Base-by-base conservation (phyloP, 2,797 vertebrate species). In the Sardinella longiceps region DNA sequence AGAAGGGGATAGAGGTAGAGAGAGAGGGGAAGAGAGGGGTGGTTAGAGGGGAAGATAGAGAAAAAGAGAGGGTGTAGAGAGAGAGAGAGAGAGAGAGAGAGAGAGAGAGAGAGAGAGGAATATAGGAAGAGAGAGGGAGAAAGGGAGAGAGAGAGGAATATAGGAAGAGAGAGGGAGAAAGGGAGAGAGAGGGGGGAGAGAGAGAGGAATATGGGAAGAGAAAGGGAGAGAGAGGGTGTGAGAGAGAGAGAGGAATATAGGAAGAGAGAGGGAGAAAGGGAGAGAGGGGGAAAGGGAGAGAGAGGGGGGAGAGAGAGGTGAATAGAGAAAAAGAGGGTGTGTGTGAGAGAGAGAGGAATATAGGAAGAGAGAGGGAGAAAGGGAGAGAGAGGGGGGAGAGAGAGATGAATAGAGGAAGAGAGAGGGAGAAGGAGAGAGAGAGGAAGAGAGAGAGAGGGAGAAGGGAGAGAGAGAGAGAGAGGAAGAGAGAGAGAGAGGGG, bases 121-220 rank as follows among this genome's bases (percentile, higher is more conserved):
- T 5, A 39, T 14, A 80, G 74, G 43, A 18, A 23, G 37, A 2
- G 77, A 46, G 15, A 43, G 15, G 2, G 18, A n/a, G n/a, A n/a
- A n/a, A n/a, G n/a, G n/a, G n/a, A 39, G 12, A 23, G 15, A 23
- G 37, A 45, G 30, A 1, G 77, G 45, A n/a, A n/a, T n/a, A n/a
- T n/a, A n/a, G n/a, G n/a, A n/a, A n/a, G n/a, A n/a, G 84, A 86
- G 30, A 28, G 86, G 18, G 37, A 51, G 85, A 56, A 80, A 77
- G 58, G 39, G 3, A 45, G 45, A 9, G 37, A n/a, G 9, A 43
- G 37, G 5, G 23, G 20, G 45, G 81, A 15, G 1, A 53, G n/a
- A 51, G 45, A 81, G 51, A 20, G 18, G 5, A n/a, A n/a, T n/a
- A n/a, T 46, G 45, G 4, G 4, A 3, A 80, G 39, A n/a, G 20